A percentile compares a stretch with the other conserved stretches of the same genome.
Conservation (phyloP, 2,113 vertebrate genomes). For the Oreochromis spilurus region DNA sequence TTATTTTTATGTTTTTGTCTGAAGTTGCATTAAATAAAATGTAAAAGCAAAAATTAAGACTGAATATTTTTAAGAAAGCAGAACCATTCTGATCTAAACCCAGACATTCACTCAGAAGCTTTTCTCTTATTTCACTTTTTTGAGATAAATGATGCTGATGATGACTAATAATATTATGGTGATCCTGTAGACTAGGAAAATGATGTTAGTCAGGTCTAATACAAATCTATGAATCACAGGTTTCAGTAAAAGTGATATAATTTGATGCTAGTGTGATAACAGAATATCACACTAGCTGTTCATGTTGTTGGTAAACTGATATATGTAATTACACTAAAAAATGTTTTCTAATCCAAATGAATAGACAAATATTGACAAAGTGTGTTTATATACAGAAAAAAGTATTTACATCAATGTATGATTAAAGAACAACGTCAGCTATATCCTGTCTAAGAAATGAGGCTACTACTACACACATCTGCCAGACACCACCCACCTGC, state of each 20-base stretch:
- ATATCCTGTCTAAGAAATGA: not conserved
- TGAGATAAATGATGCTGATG: fast-evolving
- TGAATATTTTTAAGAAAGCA: not conserved
- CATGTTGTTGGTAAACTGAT: no score
- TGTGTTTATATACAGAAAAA: not conserved
- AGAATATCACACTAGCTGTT: no score
- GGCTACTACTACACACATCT: not conserved
- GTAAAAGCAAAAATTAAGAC: not conserved
- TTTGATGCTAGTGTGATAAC: no score
- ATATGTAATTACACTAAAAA: not conserved
- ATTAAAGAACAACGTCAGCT: not conserved
- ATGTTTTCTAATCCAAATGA: not conserved
- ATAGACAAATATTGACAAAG: not conserved
- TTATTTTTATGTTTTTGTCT: not conserved
- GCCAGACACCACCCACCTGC: not conserved
- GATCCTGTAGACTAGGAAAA: not conserved
- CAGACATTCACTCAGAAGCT: not conserved
- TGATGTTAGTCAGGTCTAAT: not conserved
- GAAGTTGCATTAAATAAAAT: not conserved
- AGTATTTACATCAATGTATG: not conserved
- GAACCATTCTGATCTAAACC: not conserved
- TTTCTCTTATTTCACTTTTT: not conserved
- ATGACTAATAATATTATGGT: not conserved
- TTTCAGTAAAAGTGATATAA: not conserved
- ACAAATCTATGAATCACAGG: not conserved